These are phyloP conservation scores for Polyodon spathula DNA, from an alignment of 2,113 vertebrate species.

Conservation along the genomic window DNA sequence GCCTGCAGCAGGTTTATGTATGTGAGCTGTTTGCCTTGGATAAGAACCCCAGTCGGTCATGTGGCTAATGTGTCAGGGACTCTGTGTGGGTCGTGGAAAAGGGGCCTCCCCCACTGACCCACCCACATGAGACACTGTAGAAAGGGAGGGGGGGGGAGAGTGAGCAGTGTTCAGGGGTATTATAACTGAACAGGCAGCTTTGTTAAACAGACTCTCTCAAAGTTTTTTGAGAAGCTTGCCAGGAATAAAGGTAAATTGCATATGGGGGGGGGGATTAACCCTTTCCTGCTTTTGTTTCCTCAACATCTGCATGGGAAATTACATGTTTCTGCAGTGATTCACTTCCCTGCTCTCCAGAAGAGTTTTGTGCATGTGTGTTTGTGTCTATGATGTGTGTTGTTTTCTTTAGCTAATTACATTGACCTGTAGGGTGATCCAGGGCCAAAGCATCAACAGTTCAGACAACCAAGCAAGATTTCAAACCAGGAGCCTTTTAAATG, in stretches of 20 bases:
- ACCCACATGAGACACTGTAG: slow-evolving; percentile 24
- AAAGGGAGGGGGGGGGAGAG: slow-evolving; percentile 21
- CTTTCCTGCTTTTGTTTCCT: neutral
- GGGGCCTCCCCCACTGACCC: slow-evolving; percentile 35
- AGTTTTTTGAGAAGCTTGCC: slow-evolving; percentile 22
- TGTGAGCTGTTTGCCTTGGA: slow-evolving; percentile 57
- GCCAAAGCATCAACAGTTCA: too few species aligned
- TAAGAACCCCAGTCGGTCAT: slow-evolving; percentile 66
- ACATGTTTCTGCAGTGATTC: neutral
- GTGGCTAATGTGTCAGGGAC: slow-evolving; percentile 74
- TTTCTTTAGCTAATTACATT: too few species aligned
- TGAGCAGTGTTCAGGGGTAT: slow-evolving; percentile 40
- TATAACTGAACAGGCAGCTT: slow-evolving; percentile 53
- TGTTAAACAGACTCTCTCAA: slow-evolving; percentile 48
- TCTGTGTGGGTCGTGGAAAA: slow-evolving; percentile 54
- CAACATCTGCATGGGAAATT: neutral
- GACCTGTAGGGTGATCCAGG: too few species aligned
- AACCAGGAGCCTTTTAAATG: too few species aligned
- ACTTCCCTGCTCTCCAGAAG: neutral
- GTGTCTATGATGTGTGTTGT: too few species aligned
- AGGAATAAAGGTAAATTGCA: neutral
- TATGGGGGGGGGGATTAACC: neutral
- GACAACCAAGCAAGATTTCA: too few species aligned
- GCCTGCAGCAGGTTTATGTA: slow-evolving; percentile 55
- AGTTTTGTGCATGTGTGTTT: too few species aligned